Conservation (phyloP, 1,140 invertebrate genomes). For the Rhopalosiphum maidis region DNA sequence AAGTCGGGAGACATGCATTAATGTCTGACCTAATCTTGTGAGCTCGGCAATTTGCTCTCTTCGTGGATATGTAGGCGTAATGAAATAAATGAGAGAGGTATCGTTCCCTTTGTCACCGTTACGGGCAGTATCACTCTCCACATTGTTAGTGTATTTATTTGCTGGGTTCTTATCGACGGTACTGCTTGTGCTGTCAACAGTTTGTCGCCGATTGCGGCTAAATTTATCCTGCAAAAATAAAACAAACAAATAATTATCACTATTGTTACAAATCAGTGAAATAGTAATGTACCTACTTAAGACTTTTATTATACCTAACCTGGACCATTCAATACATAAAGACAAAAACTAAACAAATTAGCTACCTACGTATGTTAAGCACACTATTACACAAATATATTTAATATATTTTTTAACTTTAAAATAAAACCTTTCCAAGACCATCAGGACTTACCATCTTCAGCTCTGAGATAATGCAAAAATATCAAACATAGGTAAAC, state of each 20-base stretch:
- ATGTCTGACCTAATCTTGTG: slow-evolving; percentile 84
- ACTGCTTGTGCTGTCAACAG: not conserved
- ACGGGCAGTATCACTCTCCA: not conserved
- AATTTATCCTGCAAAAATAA: not conserved
- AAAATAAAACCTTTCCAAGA: too few species aligned
- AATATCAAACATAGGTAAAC: too few species aligned
- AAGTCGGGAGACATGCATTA: slow-evolving; percentile 84
- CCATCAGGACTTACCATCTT: too few species aligned
- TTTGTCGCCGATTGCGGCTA: not conserved
- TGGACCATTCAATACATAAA: too few species aligned
- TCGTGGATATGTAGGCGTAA: slow-evolving; percentile 90
- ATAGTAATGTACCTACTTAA: too few species aligned
- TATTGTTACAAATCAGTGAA: not conserved
- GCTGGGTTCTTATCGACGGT: not conserved
- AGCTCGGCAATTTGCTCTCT: slow-evolving; percentile 91
- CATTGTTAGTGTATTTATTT: too few species aligned
- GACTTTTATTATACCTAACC: too few species aligned
- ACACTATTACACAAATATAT: too few species aligned
- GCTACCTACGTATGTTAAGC: too few species aligned
- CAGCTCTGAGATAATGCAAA: too few species aligned
- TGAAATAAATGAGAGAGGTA: slow-evolving; percentile 70
- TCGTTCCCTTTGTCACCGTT: not conserved
- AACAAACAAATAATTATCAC: not conserved
- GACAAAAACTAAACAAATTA: too few species aligned
- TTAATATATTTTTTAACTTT: too few species aligned